Conservation (phyloP, 30 jellyfish, hydroid and myxozoan species). For the Morbakka virulenta region DNA sequence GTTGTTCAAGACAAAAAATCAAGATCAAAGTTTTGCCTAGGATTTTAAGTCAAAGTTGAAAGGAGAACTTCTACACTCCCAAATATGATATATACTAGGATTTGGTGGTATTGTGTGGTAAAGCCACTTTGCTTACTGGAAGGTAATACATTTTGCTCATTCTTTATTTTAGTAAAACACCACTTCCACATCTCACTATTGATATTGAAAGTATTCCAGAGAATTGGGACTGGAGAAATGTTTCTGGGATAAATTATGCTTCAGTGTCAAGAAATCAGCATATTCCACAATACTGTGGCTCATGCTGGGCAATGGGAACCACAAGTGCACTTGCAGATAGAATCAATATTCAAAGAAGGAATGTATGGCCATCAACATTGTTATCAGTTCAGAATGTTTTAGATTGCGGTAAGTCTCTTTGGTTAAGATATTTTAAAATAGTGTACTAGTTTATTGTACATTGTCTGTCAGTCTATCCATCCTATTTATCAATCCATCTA, state of each 20-base stretch:
- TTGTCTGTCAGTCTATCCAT: not conserved
- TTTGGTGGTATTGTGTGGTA: no score
- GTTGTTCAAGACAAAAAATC: no score
- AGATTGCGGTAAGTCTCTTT: conserved; percentile 82
- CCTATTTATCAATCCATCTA: not conserved
- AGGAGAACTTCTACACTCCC: no score
- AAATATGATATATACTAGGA: no score
- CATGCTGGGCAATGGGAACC: conserved; percentile 99
- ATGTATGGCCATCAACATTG: conserved; percentile 87
- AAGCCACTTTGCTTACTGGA: no score
- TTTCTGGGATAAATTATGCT: conserved; percentile 75
- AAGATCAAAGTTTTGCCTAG: no score
- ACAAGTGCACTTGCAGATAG: conserved; percentile 95
- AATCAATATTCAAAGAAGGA: conserved; percentile 76
- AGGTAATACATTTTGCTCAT: no score
- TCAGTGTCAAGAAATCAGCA: conserved; percentile 87
- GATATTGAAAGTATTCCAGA: conserved; percentile 58
- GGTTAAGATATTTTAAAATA: not conserved
- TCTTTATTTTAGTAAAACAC: conserved; percentile 47
- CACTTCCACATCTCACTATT: conserved; percentile 77
- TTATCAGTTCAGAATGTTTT: conserved; percentile 90
- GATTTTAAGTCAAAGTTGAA: no score
- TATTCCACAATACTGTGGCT: conserved; percentile 96
- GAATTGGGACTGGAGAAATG: conserved; percentile 83
- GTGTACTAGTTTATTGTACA: no score